Evolutionary conservation across 1,140 invertebrate species (phyloP), one percentile per base, ranked within the genome.

Genomic region (Mya arenaria): DNA sequence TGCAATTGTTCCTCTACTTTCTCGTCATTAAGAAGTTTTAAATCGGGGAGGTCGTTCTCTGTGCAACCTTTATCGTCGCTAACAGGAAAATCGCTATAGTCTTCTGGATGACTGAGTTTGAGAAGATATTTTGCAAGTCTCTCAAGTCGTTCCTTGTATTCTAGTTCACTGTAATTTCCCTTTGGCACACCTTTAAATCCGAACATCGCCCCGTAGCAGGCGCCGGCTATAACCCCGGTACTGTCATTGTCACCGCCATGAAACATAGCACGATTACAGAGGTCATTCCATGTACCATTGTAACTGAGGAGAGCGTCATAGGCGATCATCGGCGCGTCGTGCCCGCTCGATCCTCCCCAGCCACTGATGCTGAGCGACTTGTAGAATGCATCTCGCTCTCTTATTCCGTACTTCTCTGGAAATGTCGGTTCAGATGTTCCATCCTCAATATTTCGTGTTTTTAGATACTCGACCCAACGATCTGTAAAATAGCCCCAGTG

Each of bases 271-370:
- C 77, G 87, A 28, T 85, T 87, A 66, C 90, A 91, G 5, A 93
- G 66, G 65, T 93, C 88, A 15, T 74, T 60, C 92, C 92, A 93
- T 62, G 85, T 66, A 17, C 84, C 75, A 25, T 81, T 82, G 30
- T 87, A 82, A 17, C 77, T 83, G 28, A 92, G 82, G 23, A 91
- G 48, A 23, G 91, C 90, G 86, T 92, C 91, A 88, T 92, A 92
- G 82, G 92, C 92, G 72, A 92, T 92, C 87, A 92, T 91, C 13
- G 91, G 88, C 28, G 92, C 90, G 83, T 93, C 92, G 84, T 92
- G 90, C 4, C 92, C 92, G 80, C 89, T 90, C 19, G 90, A 68
- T 56, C 92, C 92, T 52, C 89, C 92, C 87, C 89, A 90, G 15
- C 90, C 91, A 83, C 58, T 37, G 63, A 78, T 90, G 75, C 90